Conservation (phyloP, 2,888 invertebrate genomes). For the Rotaria magnacalcarata region DNA sequence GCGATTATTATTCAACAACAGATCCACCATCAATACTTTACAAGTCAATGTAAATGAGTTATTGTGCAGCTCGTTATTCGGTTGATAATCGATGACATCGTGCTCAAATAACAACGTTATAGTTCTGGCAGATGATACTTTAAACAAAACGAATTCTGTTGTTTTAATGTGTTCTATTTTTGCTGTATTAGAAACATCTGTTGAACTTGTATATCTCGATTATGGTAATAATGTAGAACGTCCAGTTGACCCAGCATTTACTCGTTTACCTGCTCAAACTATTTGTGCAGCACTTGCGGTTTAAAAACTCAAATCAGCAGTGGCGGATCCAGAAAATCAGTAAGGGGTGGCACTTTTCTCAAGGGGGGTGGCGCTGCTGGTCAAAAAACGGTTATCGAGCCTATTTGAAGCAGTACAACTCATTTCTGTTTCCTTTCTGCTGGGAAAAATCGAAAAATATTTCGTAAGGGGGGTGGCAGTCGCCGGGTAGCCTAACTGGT, state of each 20-base stretch:
- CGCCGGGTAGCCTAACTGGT: no score
- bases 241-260: neutral
- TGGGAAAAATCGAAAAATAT: no score
- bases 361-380: no score
- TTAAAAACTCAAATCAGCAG: no score
- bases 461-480: no score
- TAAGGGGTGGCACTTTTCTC: no score
- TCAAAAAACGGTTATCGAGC: no score
- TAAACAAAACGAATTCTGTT: no score
- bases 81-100: slow-evolving; percentile 32
- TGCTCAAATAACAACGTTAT: slow-evolving; percentile 6
- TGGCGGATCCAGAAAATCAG: no score
- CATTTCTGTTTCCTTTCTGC: no score
- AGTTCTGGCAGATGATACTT: neutral
- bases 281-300: neutral
- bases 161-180: no score
- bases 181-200: slow-evolving; percentile 5
- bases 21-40: neutral
- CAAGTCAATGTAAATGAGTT: neutral
- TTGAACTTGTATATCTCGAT: slow-evolving; percentile 3
- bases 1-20: slow-evolving; percentile 3
- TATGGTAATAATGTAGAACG: slow-evolving; percentile 22
- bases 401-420: no score
- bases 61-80: slow-evolving; percentile 21
- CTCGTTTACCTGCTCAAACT: neutral